phyloP scores from a whole-genome alignment of 2,797 vertebrate genomes.

The Vultur gryphus region DNA sequence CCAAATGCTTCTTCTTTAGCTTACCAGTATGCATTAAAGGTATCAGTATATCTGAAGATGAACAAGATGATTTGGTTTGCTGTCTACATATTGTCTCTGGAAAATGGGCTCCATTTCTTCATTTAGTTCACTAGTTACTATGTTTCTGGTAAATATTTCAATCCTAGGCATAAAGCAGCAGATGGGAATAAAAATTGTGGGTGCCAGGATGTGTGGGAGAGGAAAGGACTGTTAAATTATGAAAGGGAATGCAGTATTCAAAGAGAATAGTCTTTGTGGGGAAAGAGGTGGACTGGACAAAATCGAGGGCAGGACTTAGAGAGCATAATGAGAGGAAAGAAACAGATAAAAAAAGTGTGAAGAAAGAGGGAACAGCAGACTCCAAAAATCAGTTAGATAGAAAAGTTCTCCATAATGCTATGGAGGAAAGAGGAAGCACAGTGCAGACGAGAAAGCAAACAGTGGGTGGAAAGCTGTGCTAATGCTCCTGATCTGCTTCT shows the following conservation, averaged over 20 bases:
- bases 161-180: constrained; percentile 63
- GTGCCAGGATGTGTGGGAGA: constrained; percentile 64
- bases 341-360: not conserved
- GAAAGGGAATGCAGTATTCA: not conserved
- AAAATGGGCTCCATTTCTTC: constrained; percentile 57
- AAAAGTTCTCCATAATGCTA: not conserved
- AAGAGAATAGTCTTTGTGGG: not conserved
- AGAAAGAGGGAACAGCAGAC: not conserved
- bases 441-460: not conserved
- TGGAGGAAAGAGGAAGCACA: not conserved
- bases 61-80: constrained; percentile 9
- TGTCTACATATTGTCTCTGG: constrained; percentile 14
- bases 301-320: not conserved
- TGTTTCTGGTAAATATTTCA: constrained; percentile 69
- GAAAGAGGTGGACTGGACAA: not conserved
- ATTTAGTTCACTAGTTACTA: constrained; percentile 65
- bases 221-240: constrained; percentile 55
- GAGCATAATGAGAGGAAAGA: not conserved
- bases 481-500: constrained; percentile 45
- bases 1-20: not conserved
- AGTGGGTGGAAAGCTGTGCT: constrained; percentile 52
- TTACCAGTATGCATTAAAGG: not conserved
- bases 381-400: not conserved
- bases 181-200: constrained; percentile 66
- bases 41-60: not conserved